phyloP scores from a whole-genome alignment of 1,140 invertebrate species.

The Leguminivora glycinivorella region DNA sequence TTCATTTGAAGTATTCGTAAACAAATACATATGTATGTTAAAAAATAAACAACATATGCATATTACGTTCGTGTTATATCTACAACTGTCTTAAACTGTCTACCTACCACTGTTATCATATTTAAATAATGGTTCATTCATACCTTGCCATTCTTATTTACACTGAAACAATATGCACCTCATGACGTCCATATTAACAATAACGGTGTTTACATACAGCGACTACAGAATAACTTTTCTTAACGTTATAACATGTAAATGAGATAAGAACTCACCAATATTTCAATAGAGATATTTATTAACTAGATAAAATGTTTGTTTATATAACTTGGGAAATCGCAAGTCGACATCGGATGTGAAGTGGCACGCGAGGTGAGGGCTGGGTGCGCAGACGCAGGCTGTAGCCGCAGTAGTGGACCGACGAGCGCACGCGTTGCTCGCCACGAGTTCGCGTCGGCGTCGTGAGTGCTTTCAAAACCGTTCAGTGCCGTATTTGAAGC shows the following conservation, averaged over 20 bases:
- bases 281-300: not conserved
- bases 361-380: conserved; percentile 52
- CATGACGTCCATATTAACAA: conserved; percentile 23
- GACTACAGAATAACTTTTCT: not conserved
- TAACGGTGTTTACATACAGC: conserved; percentile 12
- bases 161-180: conserved; percentile 18
- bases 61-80: too few species aligned
- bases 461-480: conserved; percentile 40
- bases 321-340: conserved; percentile 25
- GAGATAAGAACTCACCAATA: not conserved
- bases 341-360: conserved; percentile 39
- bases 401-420: conserved; percentile 51
- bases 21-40: too few species aligned
- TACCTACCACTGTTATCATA: not conserved
- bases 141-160: not conserved
- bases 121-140: not conserved
- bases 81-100: too few species aligned
- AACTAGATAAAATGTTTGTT: conserved; percentile 21
- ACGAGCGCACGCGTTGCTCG: conserved; percentile 56
- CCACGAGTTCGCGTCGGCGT: conserved; percentile 35
- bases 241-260: not conserved
- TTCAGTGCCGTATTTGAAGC: conserved; percentile 49
- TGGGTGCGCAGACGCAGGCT: conserved; percentile 40
- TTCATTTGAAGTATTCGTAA: too few species aligned
- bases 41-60: not conserved